phyloP scores from a whole-genome alignment of 2,797 vertebrate genomes.

The Microchirus variegatus region DNA sequence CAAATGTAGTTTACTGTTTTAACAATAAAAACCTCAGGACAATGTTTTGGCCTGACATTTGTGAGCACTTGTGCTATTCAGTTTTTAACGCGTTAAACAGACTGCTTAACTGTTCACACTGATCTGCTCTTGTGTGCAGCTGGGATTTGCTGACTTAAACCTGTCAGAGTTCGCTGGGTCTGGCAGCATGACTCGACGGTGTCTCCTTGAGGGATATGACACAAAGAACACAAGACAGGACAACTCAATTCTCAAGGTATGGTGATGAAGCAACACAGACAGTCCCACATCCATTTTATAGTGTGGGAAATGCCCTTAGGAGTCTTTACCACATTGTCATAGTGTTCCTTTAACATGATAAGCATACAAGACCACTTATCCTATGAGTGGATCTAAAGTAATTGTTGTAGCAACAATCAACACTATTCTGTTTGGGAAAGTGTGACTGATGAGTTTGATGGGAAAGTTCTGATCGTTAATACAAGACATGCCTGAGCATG shows the following conservation, averaged over 20 bases:
- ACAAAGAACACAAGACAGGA: constrained; percentile 97
- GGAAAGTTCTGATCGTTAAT: constrained; percentile 12
- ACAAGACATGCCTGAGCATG: constrained; percentile 42
- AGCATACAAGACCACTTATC: background rate
- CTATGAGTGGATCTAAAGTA: background rate
- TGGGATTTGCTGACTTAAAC: constrained; percentile 98
- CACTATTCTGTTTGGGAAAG: background rate
- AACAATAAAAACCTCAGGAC: too few species aligned
- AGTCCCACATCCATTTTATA: background rate
- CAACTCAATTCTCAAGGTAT: constrained; percentile 98
- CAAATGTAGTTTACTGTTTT: too few species aligned
- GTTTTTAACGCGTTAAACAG: background rate
- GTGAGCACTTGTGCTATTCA: too few species aligned
- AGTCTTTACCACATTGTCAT: background rate
- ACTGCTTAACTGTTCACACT: background rate
- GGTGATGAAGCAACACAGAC: background rate
- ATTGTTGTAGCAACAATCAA: background rate
- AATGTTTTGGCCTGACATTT: too few species aligned
- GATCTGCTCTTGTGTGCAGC: constrained; percentile 71
- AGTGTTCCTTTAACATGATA: background rate
- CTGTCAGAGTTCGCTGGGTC: constrained; percentile 97
- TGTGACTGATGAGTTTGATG: constrained; percentile 14
- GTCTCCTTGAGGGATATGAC: constrained; percentile 96
- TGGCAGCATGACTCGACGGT: constrained; percentile 90
- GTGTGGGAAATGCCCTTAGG: background rate